These are phyloP conservation scores for Macrotus californicus DNA, from an alignment of 2,113 vertebrate genomes.

Conservation along the genomic window DNA sequence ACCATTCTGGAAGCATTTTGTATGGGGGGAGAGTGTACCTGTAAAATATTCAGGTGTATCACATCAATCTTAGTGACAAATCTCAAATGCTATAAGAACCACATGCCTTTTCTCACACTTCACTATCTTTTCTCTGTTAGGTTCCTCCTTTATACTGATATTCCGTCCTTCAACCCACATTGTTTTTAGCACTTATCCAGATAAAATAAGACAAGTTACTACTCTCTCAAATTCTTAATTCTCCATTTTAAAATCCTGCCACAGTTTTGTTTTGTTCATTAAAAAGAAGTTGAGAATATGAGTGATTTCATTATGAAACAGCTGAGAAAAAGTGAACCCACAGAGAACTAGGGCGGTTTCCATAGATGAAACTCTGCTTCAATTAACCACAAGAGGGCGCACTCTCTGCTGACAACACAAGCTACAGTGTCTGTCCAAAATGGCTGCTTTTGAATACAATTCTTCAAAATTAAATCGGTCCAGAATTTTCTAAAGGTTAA, in stretches of 20 bases:
- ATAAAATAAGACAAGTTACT: not conserved
- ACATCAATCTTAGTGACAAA: not conserved
- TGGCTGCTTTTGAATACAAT: not conserved
- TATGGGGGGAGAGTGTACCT: not conserved
- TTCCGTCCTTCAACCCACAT: not conserved
- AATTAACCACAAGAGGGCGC: constrained; percentile 63
- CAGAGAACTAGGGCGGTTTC: not conserved
- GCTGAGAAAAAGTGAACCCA: not conserved
- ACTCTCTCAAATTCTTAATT: not conserved
- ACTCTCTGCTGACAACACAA: not conserved
- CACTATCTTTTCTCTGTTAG: not conserved
- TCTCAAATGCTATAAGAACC: not conserved
- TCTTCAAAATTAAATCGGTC: constrained; percentile 7
- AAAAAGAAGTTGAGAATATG: not conserved
- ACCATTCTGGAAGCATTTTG: not conserved
- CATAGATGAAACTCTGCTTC: not conserved
- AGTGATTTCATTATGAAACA: not conserved
- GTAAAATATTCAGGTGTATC: not conserved
- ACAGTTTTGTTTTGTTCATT: not conserved
- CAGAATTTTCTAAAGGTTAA: constrained; percentile 6
- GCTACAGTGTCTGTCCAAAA: not conserved
- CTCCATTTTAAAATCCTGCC: not conserved
- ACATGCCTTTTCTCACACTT: not conserved
- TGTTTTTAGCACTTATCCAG: not conserved
- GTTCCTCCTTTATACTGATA: not conserved